Base-by-base conservation (phyloP, 2,888 invertebrate genomes). In the Sussaba pulchella region DNA sequence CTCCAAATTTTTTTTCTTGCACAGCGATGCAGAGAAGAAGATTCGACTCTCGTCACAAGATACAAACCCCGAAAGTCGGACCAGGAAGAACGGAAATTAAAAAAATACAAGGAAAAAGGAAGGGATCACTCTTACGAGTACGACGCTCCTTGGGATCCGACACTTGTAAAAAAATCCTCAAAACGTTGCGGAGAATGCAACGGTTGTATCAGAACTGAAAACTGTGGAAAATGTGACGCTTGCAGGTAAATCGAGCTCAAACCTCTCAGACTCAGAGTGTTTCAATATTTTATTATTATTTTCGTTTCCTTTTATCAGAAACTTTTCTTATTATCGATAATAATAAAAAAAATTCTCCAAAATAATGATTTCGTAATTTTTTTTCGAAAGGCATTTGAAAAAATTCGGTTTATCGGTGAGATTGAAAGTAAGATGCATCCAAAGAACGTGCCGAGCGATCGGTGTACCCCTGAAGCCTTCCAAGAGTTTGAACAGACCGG, bases 1-100 rank as follows among this genome's bases (percentile, higher is more conserved):
- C 19, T 41, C 12, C 36, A 41, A 10, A 24, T 6, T 50, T 4
- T 14, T n/a, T 31, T 26, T 57, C 2, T 31, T 2, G 1, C 3
- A 21, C 82, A 93, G 86, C 95, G 95, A 57, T 98, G 98, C 87
- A 94, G 95, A 85, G 96, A 96, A 86, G 97, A 97, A 89, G 97
- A 98, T 91, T 95, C 97, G 0, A 95, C 95, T 3, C 92, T 98
- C 9, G 83, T 92, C 73, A 92, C 92, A 39, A 85, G 92, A 26
- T 92, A 92, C 61, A 92, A 91, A 69, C 91, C 92, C 1, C 88
- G 89, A 50, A 89, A 86, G 52, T 87, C 87, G 0, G 91, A 92
- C 5, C 89, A 88, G 43, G 89, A 91, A 14, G 91, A 91, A 54
- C 84, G 90, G 6, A 91, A 89, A 52, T 83, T 89, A 36, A 92